Evolutionary conservation across 2,888 invertebrate species (phyloP).

Genomic region (Parasteatoda lunata): DNA sequence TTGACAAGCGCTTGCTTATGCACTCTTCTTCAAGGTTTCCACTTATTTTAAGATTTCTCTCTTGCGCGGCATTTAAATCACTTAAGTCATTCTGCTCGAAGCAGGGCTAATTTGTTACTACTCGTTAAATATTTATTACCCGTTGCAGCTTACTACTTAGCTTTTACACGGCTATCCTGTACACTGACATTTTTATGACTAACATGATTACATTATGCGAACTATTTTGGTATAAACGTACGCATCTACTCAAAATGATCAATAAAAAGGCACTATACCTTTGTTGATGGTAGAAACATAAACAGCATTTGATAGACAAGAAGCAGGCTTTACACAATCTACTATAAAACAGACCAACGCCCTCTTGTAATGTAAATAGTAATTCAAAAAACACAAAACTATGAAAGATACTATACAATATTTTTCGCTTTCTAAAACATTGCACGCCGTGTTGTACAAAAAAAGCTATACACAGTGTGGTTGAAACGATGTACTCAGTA

Average conservation of each 20-base stretch:
- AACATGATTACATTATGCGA: constrained; percentile 27
- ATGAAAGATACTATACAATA: no score
- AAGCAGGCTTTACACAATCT: no score
- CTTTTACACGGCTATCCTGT: background rate
- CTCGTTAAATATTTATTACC: constrained; percentile 45
- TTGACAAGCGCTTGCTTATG: constrained; percentile 52
- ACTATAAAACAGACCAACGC: no score
- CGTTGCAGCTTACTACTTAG: background rate
- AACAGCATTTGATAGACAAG: no score
- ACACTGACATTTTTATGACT: constrained; percentile 30
- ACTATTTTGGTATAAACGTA: constrained; percentile 21
- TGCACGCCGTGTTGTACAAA: no score
- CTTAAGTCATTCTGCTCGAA: constrained; percentile 27
- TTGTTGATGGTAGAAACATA: background rate
- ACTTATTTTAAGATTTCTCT: constrained; percentile 8
- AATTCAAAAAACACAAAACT: no score
- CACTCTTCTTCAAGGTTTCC: background rate
- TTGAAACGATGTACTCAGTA: no score
- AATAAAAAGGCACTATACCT: constrained; percentile 29
- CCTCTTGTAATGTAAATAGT: no score
- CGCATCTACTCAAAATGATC: constrained; percentile 16
- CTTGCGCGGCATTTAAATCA: constrained; percentile 49
- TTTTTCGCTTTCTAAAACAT: no score
- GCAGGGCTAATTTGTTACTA: constrained; percentile 30
- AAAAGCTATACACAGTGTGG: no score